A percentile compares a stretch with the other conserved stretches of the same genome.
phyloP scores from a whole-genome alignment of 2,113 vertebrate species.

The Osmerus eperlanus region DNA sequence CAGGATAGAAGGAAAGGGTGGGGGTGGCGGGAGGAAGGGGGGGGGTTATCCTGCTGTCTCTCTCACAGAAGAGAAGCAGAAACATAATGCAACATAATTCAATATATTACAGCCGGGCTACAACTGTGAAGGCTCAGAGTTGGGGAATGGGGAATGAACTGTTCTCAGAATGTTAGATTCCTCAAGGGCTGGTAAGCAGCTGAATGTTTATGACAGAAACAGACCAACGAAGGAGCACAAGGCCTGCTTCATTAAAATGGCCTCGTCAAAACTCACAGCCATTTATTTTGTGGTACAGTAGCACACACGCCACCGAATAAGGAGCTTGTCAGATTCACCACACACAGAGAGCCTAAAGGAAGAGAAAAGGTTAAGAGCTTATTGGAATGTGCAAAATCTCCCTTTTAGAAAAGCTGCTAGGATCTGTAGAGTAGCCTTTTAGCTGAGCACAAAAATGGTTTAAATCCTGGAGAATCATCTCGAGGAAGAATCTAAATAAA shows the following conservation, averaged over 20 bases:
- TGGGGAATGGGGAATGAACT: conserved; percentile 11
- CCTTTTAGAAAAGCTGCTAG: background rate
- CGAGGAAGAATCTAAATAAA: background rate
- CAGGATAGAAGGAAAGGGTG: conserved; percentile 36
- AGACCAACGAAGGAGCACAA: conserved; percentile 39
- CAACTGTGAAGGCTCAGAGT: conserved; percentile 41
- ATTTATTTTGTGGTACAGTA: too few relatives aligned
- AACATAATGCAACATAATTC: conserved; percentile 56
- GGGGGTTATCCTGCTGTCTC: conserved; percentile 33
- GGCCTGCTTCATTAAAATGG: conserved; percentile 6
- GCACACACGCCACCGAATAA: too few relatives aligned
- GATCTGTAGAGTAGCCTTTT: background rate
- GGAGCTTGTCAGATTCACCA: too few relatives aligned
- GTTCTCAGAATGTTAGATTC: conserved; percentile 26
- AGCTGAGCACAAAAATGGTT: background rate
- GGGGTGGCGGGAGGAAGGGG: conserved; percentile 20
- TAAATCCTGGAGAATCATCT: background rate
- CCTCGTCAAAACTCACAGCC: too few relatives aligned
- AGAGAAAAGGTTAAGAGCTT: too few relatives aligned
- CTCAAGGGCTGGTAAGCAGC: conserved; percentile 25
- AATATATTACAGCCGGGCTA: conserved; percentile 44
- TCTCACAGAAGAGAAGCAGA: conserved; percentile 46
- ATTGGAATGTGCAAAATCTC: background rate
- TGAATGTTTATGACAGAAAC: conserved; percentile 42
- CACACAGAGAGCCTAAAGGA: too few relatives aligned